These are phyloP conservation scores for Tachysurus fulvidraco DNA, from an alignment of 2,113 vertebrate genomes.

Conservation along the genomic window DNA sequence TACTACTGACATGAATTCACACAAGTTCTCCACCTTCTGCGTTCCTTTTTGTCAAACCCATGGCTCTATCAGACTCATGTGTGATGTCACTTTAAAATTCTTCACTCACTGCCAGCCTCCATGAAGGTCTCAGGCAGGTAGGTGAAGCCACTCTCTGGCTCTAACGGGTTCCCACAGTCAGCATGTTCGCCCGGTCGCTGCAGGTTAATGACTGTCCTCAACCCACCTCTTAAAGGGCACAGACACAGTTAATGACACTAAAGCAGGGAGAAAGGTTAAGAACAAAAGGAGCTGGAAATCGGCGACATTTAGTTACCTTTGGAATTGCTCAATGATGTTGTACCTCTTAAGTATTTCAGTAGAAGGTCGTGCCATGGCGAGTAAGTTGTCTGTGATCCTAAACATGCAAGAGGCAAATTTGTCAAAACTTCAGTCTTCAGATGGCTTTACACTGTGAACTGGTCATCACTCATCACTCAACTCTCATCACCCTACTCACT, in stretches of 20 bases:
- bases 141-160: conserved; percentile 89
- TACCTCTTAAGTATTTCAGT: conserved; percentile 91
- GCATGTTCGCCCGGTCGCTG: conserved; percentile 94
- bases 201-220: conserved; percentile 94
- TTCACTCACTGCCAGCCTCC: conserved; percentile 88
- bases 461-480: not conserved
- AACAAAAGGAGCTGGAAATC: not conserved
- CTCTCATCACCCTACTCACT: not conserved
- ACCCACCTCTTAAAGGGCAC: conserved; percentile 74
- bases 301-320: conserved; percentile 73
- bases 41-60: not conserved
- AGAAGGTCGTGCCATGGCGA: conserved; percentile 95
- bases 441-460: not conserved
- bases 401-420: not conserved
- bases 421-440: not conserved
- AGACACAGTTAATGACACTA: not conserved
- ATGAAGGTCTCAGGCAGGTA: conserved; percentile 93
- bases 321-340: conserved; percentile 88
- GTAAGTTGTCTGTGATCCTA: conserved; percentile 93
- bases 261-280: not conserved
- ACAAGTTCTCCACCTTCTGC: not conserved
- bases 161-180: conserved; percentile 90
- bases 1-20: not conserved
- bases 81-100: not conserved
- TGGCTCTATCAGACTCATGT: not conserved